Evolutionary conservation across 2,113 vertebrate genomes (phyloP), one percentile per base, ranked within the genome.

Genomic region (Lagenorhynchus albirostris): DNA sequence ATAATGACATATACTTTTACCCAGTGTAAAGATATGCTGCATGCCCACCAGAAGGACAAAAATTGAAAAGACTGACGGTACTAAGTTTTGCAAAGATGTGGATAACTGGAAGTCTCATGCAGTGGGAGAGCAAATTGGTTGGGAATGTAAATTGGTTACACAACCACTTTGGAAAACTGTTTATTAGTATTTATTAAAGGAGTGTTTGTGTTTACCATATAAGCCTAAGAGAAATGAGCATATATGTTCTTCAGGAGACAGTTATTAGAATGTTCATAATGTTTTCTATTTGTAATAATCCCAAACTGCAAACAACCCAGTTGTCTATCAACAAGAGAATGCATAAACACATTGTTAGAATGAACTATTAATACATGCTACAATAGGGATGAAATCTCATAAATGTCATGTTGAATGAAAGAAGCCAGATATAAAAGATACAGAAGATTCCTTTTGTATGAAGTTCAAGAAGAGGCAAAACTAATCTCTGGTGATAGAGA

Each of bases 131-230:
- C 20, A 58, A 58, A 21, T 21, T 58, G 55, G 55, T 58, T 80
- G 38, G 26, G 4, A 50, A 7, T 70, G 6, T 23, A 68, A 36
- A 68, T 73, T 83, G 68, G 4, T 58, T 74, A 36, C 13, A 55
- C 11, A 55, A 38, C 38, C 23, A 70, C 41, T 89, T 81, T 86
- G 18, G 26, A 93, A 91, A 92, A 55, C 79, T 89, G 9, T 94
- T 94, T 70, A 50, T 74, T 81, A 84, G 38, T 95, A 41, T 74
- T 88, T 94, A 25, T 85, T 91, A 95, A 80, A 62, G 5, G 38
- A 70, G 26, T 55, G 12, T 25, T 17, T 12, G 0, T 90, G 41
- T 90, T 38, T 79, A 62, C 26, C 6, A 9, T 62, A 21, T 88
- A 10, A 74, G 20, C 21, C 18, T 84, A 88, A 62, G 47, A 68